Evolutionary conservation across 2,113 vertebrate genomes (phyloP).

Genomic region (Gasterosteus aculeatus): DNA sequence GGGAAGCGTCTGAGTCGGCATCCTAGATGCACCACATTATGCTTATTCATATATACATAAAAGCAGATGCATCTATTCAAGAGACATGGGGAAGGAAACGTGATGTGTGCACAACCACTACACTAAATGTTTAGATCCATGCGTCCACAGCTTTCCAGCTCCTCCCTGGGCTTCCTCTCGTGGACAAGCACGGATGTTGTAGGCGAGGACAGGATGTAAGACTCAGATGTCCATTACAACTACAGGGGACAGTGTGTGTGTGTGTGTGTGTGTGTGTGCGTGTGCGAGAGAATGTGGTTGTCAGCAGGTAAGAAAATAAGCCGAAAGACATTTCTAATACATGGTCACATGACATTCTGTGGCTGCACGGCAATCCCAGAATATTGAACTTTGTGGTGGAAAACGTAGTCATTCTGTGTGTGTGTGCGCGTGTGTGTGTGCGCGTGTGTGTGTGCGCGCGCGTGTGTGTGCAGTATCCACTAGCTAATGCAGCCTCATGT

Average conservation of each 20-base stretch:
- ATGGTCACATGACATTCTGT: conserved; percentile 66
- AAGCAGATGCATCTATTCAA: neutral
- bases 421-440: conserved; percentile 48
- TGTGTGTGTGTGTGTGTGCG: conserved; percentile 5
- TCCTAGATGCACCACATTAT: neutral
- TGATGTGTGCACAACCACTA: conserved; percentile 27
- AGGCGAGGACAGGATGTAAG: conserved; percentile 36
- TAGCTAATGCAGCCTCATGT: conserved; percentile 82
- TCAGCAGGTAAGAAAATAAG: conserved; percentile 41
- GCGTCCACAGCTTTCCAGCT: neutral
- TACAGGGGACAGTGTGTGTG: conserved; percentile 49
- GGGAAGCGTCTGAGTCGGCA: neutral
- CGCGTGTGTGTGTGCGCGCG: conserved; percentile 59
- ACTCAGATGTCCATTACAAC: conserved; percentile 56
- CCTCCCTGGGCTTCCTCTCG: conserved; percentile 20
- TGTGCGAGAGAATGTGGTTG: conserved; percentile 19
- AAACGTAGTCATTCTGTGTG: conserved; percentile 64
- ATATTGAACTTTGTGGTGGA: conserved; percentile 72
- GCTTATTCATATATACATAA: neutral
- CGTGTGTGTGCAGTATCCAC: conserved; percentile 82
- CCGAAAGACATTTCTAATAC: conserved; percentile 72
- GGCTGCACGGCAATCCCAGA: conserved; percentile 60
- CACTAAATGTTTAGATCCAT: neutral
- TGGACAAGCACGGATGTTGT: conserved; percentile 14
- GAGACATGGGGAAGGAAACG: conserved; percentile 9